Evolutionary conservation across 1,140 invertebrate genomes (phyloP).

Genomic region (Hermatobates lingyangjiaoensis): DNA sequence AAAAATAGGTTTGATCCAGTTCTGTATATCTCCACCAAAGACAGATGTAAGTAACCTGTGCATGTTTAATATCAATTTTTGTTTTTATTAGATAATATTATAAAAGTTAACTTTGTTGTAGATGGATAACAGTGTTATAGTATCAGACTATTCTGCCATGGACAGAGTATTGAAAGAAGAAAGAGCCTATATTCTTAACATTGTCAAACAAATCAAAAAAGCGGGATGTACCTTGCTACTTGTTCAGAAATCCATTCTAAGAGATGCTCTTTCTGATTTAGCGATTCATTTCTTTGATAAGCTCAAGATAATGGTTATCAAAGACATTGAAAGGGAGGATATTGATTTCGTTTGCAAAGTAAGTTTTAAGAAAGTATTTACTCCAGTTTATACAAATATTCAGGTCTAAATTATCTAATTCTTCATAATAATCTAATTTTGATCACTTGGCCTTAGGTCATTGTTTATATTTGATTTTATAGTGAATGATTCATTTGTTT

Average conservation of each 20-base stretch:
- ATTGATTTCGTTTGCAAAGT: conserved; percentile 92
- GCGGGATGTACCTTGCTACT: conserved; percentile 93
- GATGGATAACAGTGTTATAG: conserved; percentile 98
- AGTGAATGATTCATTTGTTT: no score
- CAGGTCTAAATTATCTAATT: no score
- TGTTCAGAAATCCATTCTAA: conserved; percentile 95
- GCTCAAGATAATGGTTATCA: conserved; percentile 97
- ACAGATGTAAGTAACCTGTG: conserved; percentile 61
- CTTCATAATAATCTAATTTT: no score
- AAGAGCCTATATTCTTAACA: conserved; percentile 92
- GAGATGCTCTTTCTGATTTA: conserved; percentile 92
- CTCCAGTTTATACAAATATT: no score
- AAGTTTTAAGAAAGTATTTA: conserved; percentile 9
- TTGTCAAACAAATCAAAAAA: conserved; percentile 98
- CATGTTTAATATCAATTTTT: background rate
- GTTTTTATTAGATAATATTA: background rate
- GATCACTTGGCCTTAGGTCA: no score
- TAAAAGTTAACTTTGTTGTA: conserved; percentile 25
- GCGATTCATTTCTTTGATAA: conserved; percentile 97
- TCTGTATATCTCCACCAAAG: conserved; percentile 98
- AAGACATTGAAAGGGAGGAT: conserved; percentile 94
- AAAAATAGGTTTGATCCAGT: conserved; percentile 97
- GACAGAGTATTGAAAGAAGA: conserved; percentile 97
- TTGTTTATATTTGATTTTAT: no score
- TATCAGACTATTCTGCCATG: conserved; percentile 98